Evolutionary conservation across 2,113 vertebrate species (phyloP).

Genomic region (Tragelaphus scriptus): DNA sequence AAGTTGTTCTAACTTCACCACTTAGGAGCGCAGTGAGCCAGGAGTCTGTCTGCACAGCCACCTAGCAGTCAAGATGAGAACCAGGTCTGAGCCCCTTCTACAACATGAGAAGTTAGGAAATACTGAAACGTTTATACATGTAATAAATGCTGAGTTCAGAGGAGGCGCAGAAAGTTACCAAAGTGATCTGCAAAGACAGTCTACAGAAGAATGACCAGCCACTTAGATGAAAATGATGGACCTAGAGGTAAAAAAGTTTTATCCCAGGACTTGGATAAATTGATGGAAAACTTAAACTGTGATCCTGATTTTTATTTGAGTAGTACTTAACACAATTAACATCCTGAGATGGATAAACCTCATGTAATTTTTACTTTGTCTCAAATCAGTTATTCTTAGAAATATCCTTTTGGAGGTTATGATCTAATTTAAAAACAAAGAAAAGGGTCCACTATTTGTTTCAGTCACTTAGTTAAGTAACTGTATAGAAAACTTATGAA

Average conservation of each 20-base stretch:
- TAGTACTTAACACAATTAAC: background rate
- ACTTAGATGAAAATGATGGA: background rate
- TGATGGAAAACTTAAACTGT: background rate
- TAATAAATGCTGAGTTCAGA: background rate
- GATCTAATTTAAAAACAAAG: background rate
- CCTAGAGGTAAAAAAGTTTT: background rate
- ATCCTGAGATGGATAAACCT: background rate
- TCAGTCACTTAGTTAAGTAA: background rate
- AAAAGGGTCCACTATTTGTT: background rate
- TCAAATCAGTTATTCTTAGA: slow-evolving; percentile 6
- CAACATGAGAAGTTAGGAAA: background rate
- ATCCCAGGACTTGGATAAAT: background rate
- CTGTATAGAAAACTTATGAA: background rate
- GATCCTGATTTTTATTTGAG: background rate
- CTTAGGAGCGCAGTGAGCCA: background rate
- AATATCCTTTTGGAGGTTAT: background rate
- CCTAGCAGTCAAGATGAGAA: background rate
- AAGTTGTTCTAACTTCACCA: background rate
- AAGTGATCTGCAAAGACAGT: background rate
- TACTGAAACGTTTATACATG: background rate
- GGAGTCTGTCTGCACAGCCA: background rate
- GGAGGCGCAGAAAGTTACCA: background rate
- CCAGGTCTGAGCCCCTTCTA: background rate
- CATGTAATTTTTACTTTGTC: background rate
- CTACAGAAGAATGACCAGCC: background rate